phyloP scores from a whole-genome alignment of 2,797 vertebrate species.

The Ctenochaetus hawaiiensis region DNA sequence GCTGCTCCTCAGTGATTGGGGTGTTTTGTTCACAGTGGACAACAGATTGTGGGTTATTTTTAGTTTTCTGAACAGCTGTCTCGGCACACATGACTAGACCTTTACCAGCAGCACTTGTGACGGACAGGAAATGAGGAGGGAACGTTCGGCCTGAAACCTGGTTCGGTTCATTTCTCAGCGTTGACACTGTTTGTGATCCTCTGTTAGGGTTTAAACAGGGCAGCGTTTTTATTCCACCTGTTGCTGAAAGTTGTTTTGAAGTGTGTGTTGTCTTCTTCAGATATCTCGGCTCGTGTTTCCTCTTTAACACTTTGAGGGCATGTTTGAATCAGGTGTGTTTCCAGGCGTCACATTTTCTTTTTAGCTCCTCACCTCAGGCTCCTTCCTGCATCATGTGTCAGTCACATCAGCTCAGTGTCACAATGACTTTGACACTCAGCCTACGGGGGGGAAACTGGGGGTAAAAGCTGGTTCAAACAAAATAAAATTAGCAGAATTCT shows the following conservation, averaged over 20 bases:
- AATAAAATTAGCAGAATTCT: slow-evolving; percentile 30
- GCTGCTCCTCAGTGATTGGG: slow-evolving; percentile 21
- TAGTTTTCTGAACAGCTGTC: slow-evolving; percentile 69
- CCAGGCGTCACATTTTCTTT: slow-evolving; percentile 19
- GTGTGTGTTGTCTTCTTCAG: background rate
- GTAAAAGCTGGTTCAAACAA: background rate
- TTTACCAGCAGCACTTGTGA: slow-evolving; percentile 11
- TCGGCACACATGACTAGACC: slow-evolving; percentile 54
- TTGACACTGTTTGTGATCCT: background rate
- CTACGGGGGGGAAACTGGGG: slow-evolving; percentile 4
- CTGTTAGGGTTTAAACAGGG: background rate
- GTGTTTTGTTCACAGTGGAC: slow-evolving; percentile 51
- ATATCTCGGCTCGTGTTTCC: slow-evolving; percentile 8
- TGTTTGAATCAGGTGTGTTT: slow-evolving; percentile 11
- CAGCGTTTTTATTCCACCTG: background rate
- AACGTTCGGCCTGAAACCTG: background rate
- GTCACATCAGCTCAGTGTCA: slow-evolving; percentile 55
- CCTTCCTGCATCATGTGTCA: slow-evolving; percentile 37
- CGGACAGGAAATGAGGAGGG: slow-evolving; percentile 19
- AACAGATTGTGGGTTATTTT: slow-evolving; percentile 77
- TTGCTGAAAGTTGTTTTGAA: slow-evolving; percentile 6
- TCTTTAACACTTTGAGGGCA: slow-evolving; percentile 2
- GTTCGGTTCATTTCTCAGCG: slow-evolving; percentile 4
- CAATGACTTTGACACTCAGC: slow-evolving; percentile 19
- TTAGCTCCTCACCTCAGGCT: slow-evolving; percentile 46